These are phyloP conservation scores for Gymnocephalus cernua DNA, from an alignment of 2,113 vertebrate species.

Conservation along the genomic window DNA sequence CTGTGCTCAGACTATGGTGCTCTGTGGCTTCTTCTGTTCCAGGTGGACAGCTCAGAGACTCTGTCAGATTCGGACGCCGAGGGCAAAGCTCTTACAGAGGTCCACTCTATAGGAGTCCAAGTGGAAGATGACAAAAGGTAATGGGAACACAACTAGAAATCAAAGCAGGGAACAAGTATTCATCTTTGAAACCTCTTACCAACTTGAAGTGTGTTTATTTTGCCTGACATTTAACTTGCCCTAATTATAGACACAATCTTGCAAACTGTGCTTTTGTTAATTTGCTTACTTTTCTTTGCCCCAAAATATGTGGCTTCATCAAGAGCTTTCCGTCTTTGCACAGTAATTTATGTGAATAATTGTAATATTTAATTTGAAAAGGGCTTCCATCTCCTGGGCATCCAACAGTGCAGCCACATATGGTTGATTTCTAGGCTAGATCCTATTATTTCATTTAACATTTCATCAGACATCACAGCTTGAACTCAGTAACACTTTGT, in stretches of 20 bases:
- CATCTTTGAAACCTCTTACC: neutral
- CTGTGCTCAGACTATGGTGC: neutral
- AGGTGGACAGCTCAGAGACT: constrained; percentile 94
- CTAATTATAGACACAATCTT: constrained; percentile 39
- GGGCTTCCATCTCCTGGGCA: constrained; percentile 41
- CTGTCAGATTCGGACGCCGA: constrained; percentile 95
- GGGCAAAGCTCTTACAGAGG: constrained; percentile 92
- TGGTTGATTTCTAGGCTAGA: constrained; percentile 70
- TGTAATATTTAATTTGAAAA: constrained; percentile 58
- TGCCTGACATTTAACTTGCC: constrained; percentile 52
- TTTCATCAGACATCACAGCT: constrained; percentile 80
- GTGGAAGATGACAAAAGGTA: constrained; percentile 99
- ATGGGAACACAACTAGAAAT: constrained; percentile 1
- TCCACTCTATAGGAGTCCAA: constrained; percentile 98
- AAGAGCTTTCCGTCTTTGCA: constrained; percentile 41
- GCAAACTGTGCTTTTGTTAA: constrained; percentile 39
- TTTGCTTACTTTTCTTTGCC: constrained; percentile 42
- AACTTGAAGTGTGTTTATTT: constrained; percentile 42
- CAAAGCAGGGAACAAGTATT: neutral
- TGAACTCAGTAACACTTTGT: constrained; percentile 65
- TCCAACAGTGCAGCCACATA: constrained; percentile 64
- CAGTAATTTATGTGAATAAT: constrained; percentile 74
- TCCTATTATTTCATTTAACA: constrained; percentile 77
- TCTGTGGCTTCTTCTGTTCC: constrained; percentile 49
- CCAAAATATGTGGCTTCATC: constrained; percentile 59